A percentile compares a stretch with the other conserved stretches of the same genome.
phyloP scores from a whole-genome alignment of 2,888 invertebrate genomes.

The Phengaris alcon region DNA sequence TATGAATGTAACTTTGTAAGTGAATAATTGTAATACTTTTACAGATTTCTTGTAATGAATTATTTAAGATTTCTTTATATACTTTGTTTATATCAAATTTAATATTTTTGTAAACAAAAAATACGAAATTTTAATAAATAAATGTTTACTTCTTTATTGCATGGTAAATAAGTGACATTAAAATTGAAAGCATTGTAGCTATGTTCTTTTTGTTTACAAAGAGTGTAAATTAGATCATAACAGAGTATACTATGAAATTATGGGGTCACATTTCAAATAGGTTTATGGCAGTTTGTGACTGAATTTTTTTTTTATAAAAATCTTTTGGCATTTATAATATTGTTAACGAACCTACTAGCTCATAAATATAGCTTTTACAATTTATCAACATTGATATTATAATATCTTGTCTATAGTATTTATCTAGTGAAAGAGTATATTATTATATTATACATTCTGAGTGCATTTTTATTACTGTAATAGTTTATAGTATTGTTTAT shows the following conservation, averaged over 20 bases:
- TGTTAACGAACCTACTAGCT: constrained; percentile 32
- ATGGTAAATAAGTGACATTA: background rate
- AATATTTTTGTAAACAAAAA: background rate
- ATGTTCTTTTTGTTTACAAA: background rate
- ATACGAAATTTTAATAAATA: background rate
- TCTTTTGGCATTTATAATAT: constrained; percentile 31
- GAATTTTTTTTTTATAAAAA: constrained; percentile 35
- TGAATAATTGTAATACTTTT: background rate
- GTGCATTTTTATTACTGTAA: constrained; percentile 23
- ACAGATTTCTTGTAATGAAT: background rate
- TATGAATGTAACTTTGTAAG: background rate
- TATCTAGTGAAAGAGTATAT: constrained; percentile 21
- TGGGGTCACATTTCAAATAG: background rate
- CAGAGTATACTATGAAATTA: background rate
- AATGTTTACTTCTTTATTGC: background rate
- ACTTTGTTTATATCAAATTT: background rate
- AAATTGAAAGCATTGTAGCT: background rate
- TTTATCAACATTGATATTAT: constrained; percentile 34
- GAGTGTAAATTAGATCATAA: background rate
- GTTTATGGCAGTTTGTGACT: constrained; percentile 57
- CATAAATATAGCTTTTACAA: constrained; percentile 31
- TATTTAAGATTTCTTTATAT: background rate
- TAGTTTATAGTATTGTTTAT: constrained; percentile 7
- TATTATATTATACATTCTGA: constrained; percentile 19
- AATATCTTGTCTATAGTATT: constrained; percentile 34